Evolutionary conservation across 2,113 vertebrate species (phyloP), one percentile per base, ranked within the genome.

Genomic region (Corythaixoides concolor): DNA sequence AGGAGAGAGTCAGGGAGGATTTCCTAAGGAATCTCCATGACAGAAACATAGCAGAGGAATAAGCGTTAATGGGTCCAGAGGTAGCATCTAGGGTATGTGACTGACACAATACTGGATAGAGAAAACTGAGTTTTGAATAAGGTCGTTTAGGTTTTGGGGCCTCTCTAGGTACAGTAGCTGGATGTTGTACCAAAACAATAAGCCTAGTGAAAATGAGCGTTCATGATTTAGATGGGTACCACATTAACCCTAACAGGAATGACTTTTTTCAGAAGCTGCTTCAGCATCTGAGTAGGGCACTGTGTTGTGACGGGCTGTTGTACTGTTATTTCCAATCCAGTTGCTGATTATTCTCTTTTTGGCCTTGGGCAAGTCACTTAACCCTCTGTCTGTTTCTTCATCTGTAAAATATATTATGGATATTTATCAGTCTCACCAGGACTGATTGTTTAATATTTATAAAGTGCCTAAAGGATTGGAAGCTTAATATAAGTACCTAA

Each of bases 401-500:
- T 97, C 94, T 95, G 87, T 92, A 95, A 95, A 94, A 94, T 93
- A 91, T 96, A 95, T 95, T 96, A 94, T 94, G 95, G 94, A 96
- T 97, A 96, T 97, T 97, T 96, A 97, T 96, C 96, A 97, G 89
- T 95, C 95, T 96, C 95, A 94, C 97, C 95, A 97, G 95, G 93
- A 97, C 95, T 95, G 94, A 97, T 96, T 94, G 94, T 97, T 97
- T 93, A 97, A 96, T 96, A 96, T 97, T 97, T 96, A 95, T 97
- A 94, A 95, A 96, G 84, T 93, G 95, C 96, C 95, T 97, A 94
- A 95, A 96, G 95, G 90, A 97, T 92, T 95, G 94, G 92, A 79
- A 89, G 90, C 92, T 94, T 93, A 82, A 90, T 97, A 88, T 88
- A 92, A 90, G 86, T 81, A 91, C 60, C 80, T 95, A 94, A 94